Conservation (phyloP, 2,113 vertebrate species). For the Corythoichthys intestinalis region DNA sequence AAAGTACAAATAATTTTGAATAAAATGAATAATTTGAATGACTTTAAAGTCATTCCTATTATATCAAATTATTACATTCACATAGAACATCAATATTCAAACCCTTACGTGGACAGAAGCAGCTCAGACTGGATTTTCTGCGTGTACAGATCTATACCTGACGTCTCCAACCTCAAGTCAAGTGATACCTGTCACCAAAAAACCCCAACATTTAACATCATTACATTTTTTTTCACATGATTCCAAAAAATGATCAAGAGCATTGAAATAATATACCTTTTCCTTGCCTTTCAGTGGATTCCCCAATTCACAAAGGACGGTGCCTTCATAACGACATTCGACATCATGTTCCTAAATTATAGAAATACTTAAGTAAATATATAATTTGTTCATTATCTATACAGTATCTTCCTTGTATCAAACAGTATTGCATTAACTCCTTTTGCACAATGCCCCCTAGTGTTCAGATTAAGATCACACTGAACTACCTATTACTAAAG, state of each 20-base stretch:
- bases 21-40: no score
- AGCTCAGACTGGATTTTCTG: conserved; percentile 70
- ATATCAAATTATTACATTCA: background rate
- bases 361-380: background rate
- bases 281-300: conserved; percentile 85
- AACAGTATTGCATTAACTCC: no score
- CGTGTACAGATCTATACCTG: conserved; percentile 77
- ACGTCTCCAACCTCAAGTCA: conserved; percentile 77
- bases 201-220: background rate
- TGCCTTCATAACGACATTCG: conserved; percentile 30
- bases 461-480: no score
- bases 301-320: conserved; percentile 82
- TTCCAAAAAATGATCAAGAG: background rate
- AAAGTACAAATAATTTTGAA: no score
- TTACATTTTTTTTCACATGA: background rate
- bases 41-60: no score
- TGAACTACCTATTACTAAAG: no score
- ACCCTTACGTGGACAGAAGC: conserved; percentile 86
- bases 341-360: conserved; percentile 41
- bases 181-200: conserved; percentile 71
- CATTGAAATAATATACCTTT: conserved; percentile 58
- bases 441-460: no score
- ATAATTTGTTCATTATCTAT: background rate
- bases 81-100: background rate
- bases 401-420: no score